Conservation (phyloP, 2,113 vertebrate species). For the Ellobius talpinus region DNA sequence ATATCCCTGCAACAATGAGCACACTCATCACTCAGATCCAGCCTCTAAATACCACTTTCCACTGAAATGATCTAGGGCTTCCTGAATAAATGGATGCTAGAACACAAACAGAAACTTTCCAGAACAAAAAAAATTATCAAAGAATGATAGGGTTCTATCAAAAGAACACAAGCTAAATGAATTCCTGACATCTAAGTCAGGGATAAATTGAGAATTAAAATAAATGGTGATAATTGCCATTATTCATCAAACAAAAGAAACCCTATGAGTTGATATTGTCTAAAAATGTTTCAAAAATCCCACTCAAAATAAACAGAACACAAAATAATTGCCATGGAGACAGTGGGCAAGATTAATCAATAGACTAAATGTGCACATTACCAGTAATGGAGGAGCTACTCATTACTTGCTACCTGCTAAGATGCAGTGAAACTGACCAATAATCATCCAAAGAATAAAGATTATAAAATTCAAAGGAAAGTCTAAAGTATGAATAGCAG, state of each 20-base stretch:
- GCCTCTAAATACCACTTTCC: not conserved
- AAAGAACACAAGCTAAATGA: not conserved
- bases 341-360: not conserved
- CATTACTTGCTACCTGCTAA: not conserved
- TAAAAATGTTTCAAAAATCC: slow-evolving; percentile 3
- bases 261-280: not conserved
- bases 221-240: not conserved
- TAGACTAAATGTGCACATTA: not conserved
- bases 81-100: not conserved
- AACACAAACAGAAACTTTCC: not conserved
- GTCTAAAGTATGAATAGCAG: not conserved
- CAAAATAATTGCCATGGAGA: not conserved
- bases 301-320: slow-evolving; percentile 3
- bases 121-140: not conserved
- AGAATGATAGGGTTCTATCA: not conserved
- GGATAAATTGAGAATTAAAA: not conserved
- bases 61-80: not conserved
- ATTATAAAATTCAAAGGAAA: not conserved
- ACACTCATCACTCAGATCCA: not conserved
- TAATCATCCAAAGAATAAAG: not conserved
- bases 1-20: not conserved
- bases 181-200: not conserved
- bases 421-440: not conserved
- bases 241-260: not conserved
- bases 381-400: not conserved